Evolutionary conservation across 2,113 vertebrate genomes (phyloP).

Genomic region (Podilymbus podiceps): DNA sequence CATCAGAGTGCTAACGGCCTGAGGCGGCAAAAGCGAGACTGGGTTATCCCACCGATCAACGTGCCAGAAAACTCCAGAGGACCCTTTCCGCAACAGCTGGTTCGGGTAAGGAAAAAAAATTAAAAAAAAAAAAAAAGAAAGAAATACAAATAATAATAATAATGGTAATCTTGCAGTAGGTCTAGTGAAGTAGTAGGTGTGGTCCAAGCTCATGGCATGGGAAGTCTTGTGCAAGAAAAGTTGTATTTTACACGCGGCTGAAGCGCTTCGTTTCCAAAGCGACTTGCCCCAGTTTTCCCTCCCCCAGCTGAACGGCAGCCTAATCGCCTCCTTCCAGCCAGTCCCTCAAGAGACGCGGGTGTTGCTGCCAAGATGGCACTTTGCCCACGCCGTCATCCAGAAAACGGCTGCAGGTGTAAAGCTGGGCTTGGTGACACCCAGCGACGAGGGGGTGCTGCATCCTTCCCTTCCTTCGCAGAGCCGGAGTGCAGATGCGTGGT

Average conservation of each 20-base stretch:
- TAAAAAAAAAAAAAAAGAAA: neutral
- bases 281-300: neutral
- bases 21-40: conserved; percentile 90
- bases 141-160: neutral
- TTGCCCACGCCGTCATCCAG: neutral
- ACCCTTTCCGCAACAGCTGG: conserved; percentile 95
- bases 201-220: neutral
- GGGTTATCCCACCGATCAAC: conserved; percentile 98
- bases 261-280: neutral
- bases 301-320: neutral
- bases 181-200: neutral
- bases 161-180: no score
- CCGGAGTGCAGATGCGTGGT: neutral
- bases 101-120: conserved; percentile 83
- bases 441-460: neutral
- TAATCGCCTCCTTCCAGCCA: conserved; percentile 46
- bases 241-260: neutral
- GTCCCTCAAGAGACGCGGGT: neutral
- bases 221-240: neutral
- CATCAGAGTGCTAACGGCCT: conserved; percentile 74
- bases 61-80: conserved; percentile 94
- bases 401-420: conserved; percentile 19
- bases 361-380: conserved; percentile 1
- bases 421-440: conserved; percentile 8
- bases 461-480: neutral